A percentile compares a stretch with the other conserved stretches of the same genome.
These are phyloP conservation scores for Gerris buenoi DNA, from an alignment of 1,140 invertebrate genomes.

Conservation along the genomic window DNA sequence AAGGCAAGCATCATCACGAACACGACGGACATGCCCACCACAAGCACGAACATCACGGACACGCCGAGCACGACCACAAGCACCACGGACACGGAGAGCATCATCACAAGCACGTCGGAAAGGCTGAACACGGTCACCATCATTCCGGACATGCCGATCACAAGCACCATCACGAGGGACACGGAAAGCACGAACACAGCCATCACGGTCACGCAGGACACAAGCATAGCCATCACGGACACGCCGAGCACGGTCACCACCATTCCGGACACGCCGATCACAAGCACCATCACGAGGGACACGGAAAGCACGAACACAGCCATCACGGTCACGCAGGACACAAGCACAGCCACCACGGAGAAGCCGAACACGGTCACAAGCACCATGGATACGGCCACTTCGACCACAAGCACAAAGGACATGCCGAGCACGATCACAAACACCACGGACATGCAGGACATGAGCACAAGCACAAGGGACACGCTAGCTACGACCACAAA, in stretches of 20 bases:
- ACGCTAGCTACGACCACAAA: neutral
- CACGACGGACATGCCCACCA: neutral
- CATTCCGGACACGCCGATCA: neutral
- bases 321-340: neutral
- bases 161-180: neutral
- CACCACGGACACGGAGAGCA: neutral
- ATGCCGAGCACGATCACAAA: neutral
- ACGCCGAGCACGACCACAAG: neutral
- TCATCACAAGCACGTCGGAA: neutral
- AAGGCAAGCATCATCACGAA: neutral
- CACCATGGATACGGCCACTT: neutral
- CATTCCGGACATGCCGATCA: neutral
- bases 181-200: neutral
- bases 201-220: neutral
- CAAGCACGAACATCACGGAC: neutral
- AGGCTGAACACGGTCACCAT: neutral
- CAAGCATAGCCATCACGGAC: neutral
- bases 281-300: neutral
- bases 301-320: neutral
- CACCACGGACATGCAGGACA: constrained; percentile 2
- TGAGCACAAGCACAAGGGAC: neutral
- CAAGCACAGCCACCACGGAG: neutral
- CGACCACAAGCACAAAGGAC: neutral
- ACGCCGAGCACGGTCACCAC: neutral
- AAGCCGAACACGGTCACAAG: neutral